Percentiles rank a stretch among this genome's conserved stretches.
phyloP scores from a whole-genome alignment of 2,797 vertebrate genomes.

The Discoglossus pictus region DNA sequence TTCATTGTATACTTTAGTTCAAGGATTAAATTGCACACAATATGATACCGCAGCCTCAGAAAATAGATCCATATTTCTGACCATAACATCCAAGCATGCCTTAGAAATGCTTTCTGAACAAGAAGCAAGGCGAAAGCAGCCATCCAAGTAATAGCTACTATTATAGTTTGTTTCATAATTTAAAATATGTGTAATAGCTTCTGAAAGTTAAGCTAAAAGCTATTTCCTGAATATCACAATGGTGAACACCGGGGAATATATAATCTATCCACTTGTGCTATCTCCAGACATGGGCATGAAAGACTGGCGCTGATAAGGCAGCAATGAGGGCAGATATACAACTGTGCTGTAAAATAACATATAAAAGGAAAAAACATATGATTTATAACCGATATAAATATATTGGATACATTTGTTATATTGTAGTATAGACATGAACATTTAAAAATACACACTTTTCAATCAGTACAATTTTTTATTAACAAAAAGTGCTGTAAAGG shows the following conservation, averaged over 20 bases:
- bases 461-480: no score
- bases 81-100: slow-evolving; percentile 2
- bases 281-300: background rate
- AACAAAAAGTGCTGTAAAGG: no score
- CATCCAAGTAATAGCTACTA: slow-evolving; percentile 20
- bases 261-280: background rate
- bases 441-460: no score
- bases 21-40: slow-evolving; percentile 41
- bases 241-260: background rate
- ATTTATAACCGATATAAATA: no score
- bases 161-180: background rate
- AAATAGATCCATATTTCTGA: background rate
- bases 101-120: background rate
- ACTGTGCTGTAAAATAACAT: background rate
- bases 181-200: slow-evolving; percentile 11
- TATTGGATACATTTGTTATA: no score
- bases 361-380: no score
- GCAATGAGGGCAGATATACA: background rate
- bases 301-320: background rate
- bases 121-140: slow-evolving; percentile 5
- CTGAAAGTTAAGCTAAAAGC: slow-evolving; percentile 4
- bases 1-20: no score
- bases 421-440: no score
- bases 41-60: slow-evolving; percentile 19
- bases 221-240: slow-evolving; percentile 3